Conservation (phyloP, 23 tunicate species). For the Trididemnum miniatum region DNA sequence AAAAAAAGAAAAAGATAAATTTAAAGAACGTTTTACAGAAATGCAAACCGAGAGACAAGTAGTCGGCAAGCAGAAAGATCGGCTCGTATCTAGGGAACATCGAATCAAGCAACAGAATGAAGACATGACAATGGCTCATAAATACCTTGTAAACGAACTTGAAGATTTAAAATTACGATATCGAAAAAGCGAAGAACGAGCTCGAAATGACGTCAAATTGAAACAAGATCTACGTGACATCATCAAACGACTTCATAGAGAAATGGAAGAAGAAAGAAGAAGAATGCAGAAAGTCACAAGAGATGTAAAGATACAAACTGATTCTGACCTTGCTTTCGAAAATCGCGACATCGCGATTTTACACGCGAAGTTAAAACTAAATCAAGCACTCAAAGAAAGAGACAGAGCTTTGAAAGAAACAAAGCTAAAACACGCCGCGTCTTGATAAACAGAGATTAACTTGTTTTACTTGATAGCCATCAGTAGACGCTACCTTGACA, state of each 20-base stretch:
- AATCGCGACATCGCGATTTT: constrained; percentile 79
- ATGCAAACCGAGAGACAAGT: constrained; percentile 67
- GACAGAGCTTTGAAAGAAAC: constrained; percentile 63
- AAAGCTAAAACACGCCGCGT: not conserved
- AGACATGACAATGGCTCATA: constrained; percentile 71
- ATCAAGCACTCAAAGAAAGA: constrained; percentile 70
- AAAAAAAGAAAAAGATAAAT: constrained; percentile 70
- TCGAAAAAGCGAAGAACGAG: constrained; percentile 77
- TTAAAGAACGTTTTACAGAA: constrained; percentile 66
- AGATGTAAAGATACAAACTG: constrained; percentile 76
- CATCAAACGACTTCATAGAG: constrained; percentile 72
- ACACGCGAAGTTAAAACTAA: constrained; percentile 83
- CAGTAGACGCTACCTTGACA: not conserved
- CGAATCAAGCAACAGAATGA: constrained; percentile 56
- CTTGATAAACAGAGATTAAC: not conserved
- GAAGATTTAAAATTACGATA: constrained; percentile 59
- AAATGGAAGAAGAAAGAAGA: constrained; percentile 77
- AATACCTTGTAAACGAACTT: constrained; percentile 49
- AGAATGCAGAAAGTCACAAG: constrained; percentile 54
- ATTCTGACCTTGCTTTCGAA: constrained; percentile 75
- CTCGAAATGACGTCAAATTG: constrained; percentile 58
- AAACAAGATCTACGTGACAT: constrained; percentile 76
- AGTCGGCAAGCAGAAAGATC: constrained; percentile 82
- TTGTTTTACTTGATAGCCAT: not conserved
- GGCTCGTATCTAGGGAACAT: constrained; percentile 60